Base-by-base conservation (phyloP, 2,113 vertebrate genomes). In the Corvus cornix region DNA sequence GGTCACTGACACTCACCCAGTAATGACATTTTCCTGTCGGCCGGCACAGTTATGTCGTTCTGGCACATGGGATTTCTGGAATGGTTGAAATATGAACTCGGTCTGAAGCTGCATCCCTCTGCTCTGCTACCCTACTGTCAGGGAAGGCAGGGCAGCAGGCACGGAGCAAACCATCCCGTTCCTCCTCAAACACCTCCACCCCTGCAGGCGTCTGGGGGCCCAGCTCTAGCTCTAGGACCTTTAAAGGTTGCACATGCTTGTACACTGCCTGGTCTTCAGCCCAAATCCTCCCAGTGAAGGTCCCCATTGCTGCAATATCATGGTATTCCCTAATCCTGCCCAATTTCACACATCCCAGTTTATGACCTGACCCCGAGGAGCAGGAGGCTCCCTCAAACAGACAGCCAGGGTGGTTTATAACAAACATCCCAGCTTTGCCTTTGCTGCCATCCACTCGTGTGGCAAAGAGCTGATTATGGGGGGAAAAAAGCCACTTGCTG, bases 21-120 rank as follows among this genome's bases (percentile, higher is more conserved):
- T 87, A 91, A 91, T 96, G 91, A 95, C 90, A 94, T 96, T 94
- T 96, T 95, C 94, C 84, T 95, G 89, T 66, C 89, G 30, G 52
- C 80, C 4, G 4, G 78, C 92, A 90, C 79, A 85, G 69, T 93
- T 96, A 66, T 37, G 83, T 95, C 9, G 7, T 68, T 95, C 88
- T 67, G 89, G 93, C 93, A 92, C 56, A 13, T 11, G 33, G 92
- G 86, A 95, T 97, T 96, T 95, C 87, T 31, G 22, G 91, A 93
- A 91, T 44, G 43, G 72, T 75, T 97, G 96, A 77, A 92, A 85
- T 92, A 81, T 87, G 84, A 96, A 62, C 92, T 89, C 35, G 8
- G 64, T 69, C 26, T 73, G 64, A 77, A 69, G 27, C 33, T 31
- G 39, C 17, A 23, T 64, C 39, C 41, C 59, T 60, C 2, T 3